These are phyloP conservation scores for Lipotes vexillifer DNA, from an alignment of 2,113 vertebrate species.

Conservation along the genomic window DNA sequence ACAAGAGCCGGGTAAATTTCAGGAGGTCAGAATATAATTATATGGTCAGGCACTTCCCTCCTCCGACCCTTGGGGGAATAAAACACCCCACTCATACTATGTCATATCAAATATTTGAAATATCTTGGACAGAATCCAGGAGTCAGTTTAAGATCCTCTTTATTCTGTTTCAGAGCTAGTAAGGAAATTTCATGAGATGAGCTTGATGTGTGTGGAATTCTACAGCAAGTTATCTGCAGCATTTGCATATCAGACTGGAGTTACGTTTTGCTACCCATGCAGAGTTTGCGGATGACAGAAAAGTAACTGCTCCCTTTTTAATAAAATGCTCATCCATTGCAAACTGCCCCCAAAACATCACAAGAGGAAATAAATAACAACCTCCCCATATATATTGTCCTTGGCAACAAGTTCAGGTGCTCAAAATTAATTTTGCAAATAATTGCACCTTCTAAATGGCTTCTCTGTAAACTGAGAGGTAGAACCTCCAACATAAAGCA, in stretches of 20 bases:
- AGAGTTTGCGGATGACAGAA: not conserved
- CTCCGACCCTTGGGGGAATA: not conserved
- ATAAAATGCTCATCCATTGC: conserved; percentile 4
- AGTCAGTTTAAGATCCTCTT: not conserved
- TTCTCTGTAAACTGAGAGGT: not conserved
- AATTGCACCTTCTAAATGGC: not conserved
- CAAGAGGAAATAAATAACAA: not conserved
- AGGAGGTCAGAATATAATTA: conserved; percentile 30
- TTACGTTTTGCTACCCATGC: conserved; percentile 2
- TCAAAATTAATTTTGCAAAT: conserved; percentile 49
- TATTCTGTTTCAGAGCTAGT: not conserved
- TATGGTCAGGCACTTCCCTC: not conserved
- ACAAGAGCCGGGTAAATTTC: not conserved
- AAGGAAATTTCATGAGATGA: not conserved
- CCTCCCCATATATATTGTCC: not conserved
- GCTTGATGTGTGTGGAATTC: not conserved
- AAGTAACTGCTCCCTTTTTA: not conserved
- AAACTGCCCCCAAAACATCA: conserved; percentile 27
- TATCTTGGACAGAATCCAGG: not conserved
- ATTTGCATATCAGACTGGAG: not conserved
- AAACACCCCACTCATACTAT: not conserved
- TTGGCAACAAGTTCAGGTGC: not conserved
- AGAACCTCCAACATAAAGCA: not conserved
- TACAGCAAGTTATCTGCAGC: not conserved
- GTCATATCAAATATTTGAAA: conserved; percentile 35